phyloP scores from a whole-genome alignment of 2,113 vertebrate species.

The Laticauda colubrina region DNA sequence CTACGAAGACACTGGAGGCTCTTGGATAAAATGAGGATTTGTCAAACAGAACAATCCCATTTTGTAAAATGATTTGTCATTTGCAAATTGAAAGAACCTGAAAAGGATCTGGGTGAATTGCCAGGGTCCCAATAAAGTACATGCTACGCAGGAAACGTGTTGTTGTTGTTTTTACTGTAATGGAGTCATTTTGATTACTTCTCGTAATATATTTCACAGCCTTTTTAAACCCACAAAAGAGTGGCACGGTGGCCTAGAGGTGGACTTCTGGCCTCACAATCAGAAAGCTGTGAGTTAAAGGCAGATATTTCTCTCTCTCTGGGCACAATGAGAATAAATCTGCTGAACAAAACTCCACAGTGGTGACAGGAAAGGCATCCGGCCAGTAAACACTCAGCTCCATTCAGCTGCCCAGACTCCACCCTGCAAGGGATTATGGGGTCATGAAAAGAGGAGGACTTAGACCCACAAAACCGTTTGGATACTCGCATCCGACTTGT shows the following conservation, averaged over 20 bases:
- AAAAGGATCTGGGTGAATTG: constrained; percentile 72
- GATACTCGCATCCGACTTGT: constrained; percentile 55
- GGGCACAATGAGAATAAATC: too few relatives aligned
- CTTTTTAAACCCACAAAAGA: constrained; percentile 77
- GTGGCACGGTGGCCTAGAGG: too few relatives aligned
- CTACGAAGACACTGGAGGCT: constrained; percentile 40
- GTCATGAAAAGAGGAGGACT: too few relatives aligned
- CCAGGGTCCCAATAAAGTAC: constrained; percentile 52
- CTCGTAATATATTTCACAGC: constrained; percentile 58
- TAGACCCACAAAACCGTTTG: constrained; percentile 42
- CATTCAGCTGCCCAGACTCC: too few relatives aligned
- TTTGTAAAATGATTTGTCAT: constrained; percentile 43
- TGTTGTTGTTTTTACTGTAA: constrained; percentile 32
- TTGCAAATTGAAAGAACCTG: constrained; percentile 42
- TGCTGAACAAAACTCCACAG: too few relatives aligned
- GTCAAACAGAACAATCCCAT: constrained; percentile 38
- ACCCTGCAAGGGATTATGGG: too few relatives aligned
- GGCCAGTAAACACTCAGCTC: too few relatives aligned
- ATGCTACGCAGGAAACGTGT: constrained; percentile 23
- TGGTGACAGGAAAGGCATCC: too few relatives aligned
- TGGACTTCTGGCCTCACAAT: too few relatives aligned
- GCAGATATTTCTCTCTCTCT: too few relatives aligned
- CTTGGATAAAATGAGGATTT: constrained; percentile 33
- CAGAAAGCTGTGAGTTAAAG: too few relatives aligned
- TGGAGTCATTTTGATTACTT: constrained; percentile 75